Conservation (phyloP, 2,888 invertebrate genomes). For the Eupithecia vulgata region DNA sequence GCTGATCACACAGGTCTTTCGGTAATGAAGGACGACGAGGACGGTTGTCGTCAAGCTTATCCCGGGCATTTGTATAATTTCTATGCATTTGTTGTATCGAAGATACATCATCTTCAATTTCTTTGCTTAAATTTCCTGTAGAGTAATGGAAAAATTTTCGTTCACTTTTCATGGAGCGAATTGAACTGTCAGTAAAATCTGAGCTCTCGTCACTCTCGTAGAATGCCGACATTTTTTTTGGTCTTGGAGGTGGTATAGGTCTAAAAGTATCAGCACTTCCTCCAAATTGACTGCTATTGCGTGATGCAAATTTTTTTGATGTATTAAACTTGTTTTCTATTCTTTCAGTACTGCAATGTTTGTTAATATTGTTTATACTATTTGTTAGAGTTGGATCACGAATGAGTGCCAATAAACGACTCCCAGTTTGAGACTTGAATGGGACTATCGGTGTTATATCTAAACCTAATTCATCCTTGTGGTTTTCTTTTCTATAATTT, state of each 20-base stretch:
- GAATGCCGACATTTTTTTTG: conserved; percentile 68
- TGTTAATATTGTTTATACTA: conserved; percentile 59
- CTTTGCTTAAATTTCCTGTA: conserved; percentile 76
- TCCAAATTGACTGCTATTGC: conserved; percentile 32
- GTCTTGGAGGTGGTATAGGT: conserved; percentile 74
- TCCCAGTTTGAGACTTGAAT: conserved; percentile 82
- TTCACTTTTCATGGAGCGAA: conserved; percentile 69
- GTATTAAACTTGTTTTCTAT: conserved; percentile 48
- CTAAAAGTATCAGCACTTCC: conserved; percentile 57
- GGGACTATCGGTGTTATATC: conserved; percentile 58
- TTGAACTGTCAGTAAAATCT: conserved; percentile 70
- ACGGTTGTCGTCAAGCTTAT: conserved; percentile 49
- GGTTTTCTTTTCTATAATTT: conserved; percentile 49
- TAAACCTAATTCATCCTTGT: conserved; percentile 42
- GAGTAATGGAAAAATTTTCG: conserved; percentile 76
- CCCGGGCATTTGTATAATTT: conserved; percentile 63
- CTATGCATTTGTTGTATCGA: conserved; percentile 79
- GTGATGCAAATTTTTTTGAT: conserved; percentile 46
- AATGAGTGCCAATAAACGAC: conserved; percentile 86
- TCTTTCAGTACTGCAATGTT: conserved; percentile 54
- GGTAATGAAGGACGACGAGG: conserved; percentile 85
- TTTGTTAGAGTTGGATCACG: conserved; percentile 77
- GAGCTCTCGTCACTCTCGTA: conserved; percentile 79
- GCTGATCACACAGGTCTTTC: conserved; percentile 85
- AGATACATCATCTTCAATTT: conserved; percentile 77